A percentile compares a stretch with the other conserved stretches of the same genome.
phyloP scores from a whole-genome alignment of 2,797 vertebrate genomes.

The Mareca penelope region DNA sequence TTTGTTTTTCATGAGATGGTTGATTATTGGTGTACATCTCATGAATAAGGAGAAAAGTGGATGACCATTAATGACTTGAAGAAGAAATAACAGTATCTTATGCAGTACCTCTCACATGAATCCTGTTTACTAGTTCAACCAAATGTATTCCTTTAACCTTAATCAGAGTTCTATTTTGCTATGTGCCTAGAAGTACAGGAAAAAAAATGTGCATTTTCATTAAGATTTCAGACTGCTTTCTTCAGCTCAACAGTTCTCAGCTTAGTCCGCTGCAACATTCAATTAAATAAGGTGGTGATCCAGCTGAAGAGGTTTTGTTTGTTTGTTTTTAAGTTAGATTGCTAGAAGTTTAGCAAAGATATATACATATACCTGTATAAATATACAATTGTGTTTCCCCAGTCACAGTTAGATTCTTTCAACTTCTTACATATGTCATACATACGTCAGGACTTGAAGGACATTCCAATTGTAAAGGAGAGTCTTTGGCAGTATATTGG shows the following conservation, averaged over 20 bases:
- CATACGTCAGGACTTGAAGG: background rate
- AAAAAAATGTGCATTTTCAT: background rate
- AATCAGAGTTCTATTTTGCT: background rate
- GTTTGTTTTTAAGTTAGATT: background rate
- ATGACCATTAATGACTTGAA: background rate
- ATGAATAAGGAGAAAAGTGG: background rate
- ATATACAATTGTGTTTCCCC: background rate
- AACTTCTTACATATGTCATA: background rate
- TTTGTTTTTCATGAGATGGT: background rate
- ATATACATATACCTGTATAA: background rate
- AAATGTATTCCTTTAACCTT: background rate
- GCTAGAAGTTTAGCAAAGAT: background rate
- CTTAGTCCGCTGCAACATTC: background rate
- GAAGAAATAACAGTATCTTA: background rate
- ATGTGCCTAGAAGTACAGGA: background rate
- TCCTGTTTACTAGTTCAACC: background rate
- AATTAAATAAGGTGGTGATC: background rate
- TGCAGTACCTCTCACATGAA: background rate
- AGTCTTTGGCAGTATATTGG: background rate
- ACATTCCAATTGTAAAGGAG: background rate
- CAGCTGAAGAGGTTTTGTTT: background rate
- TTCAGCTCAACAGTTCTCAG: background rate
- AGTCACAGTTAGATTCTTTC: background rate
- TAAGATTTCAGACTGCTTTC: background rate
- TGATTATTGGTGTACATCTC: background rate